Evolutionary conservation across 2,888 invertebrate genomes (phyloP).

Genomic region (Calameuta pallipes): DNA sequence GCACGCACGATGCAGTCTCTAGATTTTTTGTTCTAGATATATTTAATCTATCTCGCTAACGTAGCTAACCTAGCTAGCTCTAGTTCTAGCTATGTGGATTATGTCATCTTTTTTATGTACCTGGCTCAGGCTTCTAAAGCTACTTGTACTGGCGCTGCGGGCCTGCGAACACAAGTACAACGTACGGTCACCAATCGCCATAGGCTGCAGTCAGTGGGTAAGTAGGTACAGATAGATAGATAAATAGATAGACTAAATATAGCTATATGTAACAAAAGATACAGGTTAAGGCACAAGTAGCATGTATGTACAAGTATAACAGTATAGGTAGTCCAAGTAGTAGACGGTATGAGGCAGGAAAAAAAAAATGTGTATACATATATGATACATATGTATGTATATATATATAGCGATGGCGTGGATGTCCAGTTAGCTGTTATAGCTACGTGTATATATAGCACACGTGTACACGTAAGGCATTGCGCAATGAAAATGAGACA

Average conservation of each 20-base stretch:
- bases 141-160: conserved; percentile 89
- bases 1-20: too few relatives aligned
- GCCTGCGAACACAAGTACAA: conserved; percentile 76
- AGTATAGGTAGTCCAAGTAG: background rate
- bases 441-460: too few relatives aligned
- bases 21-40: background rate
- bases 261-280: background rate
- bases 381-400: conserved; percentile 11
- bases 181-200: conserved; percentile 62
- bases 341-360: conserved; percentile 9
- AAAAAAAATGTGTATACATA: conserved; percentile 33
- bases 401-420: too few relatives aligned
- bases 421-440: too few relatives aligned
- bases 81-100: conserved; percentile 45
- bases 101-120: conserved; percentile 69
- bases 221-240: conserved; percentile 16
- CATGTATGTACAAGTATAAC: too few relatives aligned
- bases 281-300: too few relatives aligned
- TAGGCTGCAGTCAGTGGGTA: conserved; percentile 49
- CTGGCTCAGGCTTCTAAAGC: conserved; percentile 91
- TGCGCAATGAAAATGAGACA: too few relatives aligned
- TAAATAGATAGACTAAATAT: background rate
- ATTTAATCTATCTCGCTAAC: background rate
- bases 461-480: too few relatives aligned
- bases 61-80: conserved; percentile 8